Evolutionary conservation across 2,113 vertebrate genomes (phyloP), one percentile per base, ranked within the genome.

Genomic region (Atlantisia rogersi): DNA sequence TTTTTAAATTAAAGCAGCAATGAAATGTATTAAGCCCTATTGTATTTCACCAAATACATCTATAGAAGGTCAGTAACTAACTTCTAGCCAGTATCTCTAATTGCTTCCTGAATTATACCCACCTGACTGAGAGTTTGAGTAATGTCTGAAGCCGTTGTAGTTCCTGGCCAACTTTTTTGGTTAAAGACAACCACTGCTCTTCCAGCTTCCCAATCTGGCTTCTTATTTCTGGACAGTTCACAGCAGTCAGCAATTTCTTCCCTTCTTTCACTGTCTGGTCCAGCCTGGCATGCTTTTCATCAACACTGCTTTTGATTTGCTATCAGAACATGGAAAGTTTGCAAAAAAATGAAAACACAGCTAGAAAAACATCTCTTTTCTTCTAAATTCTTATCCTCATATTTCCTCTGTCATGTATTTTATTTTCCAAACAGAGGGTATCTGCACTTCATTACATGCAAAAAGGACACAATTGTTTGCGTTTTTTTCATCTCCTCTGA

Each of bases 71-170:
- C 24, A 83, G 40, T 31, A 28, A 42, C 39, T 59, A 37, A 77
- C 73, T 58, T 75, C 58, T 24, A 76, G 32, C 25, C 37, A 13
- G 3, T 39, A 64, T 15, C 3, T 32, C 10, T 19, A 32, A 15
- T 13, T 63, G 6, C 1, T 62, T 56, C 80, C 29, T 32, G 46
- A 81, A 19, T 64, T 92, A 24, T 5, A 95, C 95, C 71, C 73
- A 99, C 99, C 98, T 99, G 96, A 92, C 83, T 78, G 97, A 97
- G 55, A 99, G 98, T 70, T 96, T 98, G 81, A 98, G 97, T 6
- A 98, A 97, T 0, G 94, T 98, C 4, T 98, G 97, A 26, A 97
- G 82, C 40, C 88, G 82, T 35, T 97, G 96, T 12, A 97, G 92
- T 31, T 98, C 97, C 1, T 96, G 97, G 80, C 98, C 98, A 69